Conservation (phyloP, 2,113 vertebrate genomes). For the Phrynosoma blainvillii region DNA sequence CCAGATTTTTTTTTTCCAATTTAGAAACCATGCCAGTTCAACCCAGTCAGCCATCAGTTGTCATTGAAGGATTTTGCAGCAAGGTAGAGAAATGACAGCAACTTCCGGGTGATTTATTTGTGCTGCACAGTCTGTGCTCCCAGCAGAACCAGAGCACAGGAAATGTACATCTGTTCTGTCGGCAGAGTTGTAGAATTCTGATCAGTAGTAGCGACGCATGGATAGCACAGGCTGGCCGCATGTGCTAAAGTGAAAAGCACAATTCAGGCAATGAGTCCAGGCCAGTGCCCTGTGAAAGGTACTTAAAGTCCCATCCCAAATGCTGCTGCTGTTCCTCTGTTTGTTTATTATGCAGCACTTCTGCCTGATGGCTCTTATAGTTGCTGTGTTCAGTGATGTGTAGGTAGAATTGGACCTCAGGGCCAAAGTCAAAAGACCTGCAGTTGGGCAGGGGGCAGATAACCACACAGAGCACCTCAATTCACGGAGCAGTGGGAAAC, state of each 20-base stretch:
- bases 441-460: not conserved
- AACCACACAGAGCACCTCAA: not conserved
- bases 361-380: not conserved
- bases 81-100: conserved; percentile 81
- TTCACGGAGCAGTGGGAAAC: no score
- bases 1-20: conserved; percentile 67
- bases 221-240: conserved; percentile 23
- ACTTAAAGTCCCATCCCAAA: conserved; percentile 23
- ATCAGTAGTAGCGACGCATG: conserved; percentile 52
- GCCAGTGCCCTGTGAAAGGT: not conserved
- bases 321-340: conserved; percentile 1
- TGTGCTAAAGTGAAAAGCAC: conserved; percentile 13
- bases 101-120: conserved; percentile 88
- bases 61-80: conserved; percentile 69
- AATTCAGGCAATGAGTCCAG: not conserved
- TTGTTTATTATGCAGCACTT: not conserved
- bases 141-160: conserved; percentile 78
- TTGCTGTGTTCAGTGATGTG: not conserved
- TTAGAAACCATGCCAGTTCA: conserved; percentile 75
- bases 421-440: not conserved
- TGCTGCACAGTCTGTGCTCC: conserved; percentile 72
- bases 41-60: conserved; percentile 70
- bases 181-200: conserved; percentile 61
- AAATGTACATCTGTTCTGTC: conserved; percentile 88
- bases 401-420: not conserved